phyloP scores from a whole-genome alignment of 2,797 vertebrate genomes.

The Myripristis jacobus region DNA sequence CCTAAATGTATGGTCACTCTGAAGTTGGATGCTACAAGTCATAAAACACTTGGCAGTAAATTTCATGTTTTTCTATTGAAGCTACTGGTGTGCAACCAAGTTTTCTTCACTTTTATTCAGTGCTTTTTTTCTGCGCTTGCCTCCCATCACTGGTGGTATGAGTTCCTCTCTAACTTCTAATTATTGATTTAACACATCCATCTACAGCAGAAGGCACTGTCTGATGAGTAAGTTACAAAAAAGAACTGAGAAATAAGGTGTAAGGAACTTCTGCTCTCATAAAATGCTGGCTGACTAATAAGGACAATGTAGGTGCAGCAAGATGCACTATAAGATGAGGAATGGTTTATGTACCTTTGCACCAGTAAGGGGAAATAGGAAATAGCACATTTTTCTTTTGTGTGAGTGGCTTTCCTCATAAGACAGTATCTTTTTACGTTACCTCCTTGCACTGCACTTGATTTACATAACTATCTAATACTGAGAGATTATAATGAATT shows the following conservation, averaged over 20 bases:
- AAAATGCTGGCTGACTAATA: conserved; percentile 30
- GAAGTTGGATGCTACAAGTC: not conserved
- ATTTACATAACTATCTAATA: conserved; percentile 80
- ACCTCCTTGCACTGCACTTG: conserved; percentile 61
- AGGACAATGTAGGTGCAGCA: conserved; percentile 54
- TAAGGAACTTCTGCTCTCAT: not conserved
- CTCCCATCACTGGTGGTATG: not conserved
- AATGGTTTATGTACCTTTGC: conserved; percentile 46
- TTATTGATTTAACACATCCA: not conserved
- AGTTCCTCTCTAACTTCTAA: not conserved
- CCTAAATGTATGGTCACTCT: conserved; percentile 19
- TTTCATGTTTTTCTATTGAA: not conserved
- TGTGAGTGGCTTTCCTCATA: conserved; percentile 25
- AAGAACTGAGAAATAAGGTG: not conserved
- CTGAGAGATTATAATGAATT: conserved; percentile 70
- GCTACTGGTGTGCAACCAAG: not conserved
- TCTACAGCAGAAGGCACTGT: not conserved
- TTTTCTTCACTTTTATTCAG: not conserved
- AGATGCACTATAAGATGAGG: conserved; percentile 44
- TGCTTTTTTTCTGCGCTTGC: not conserved
- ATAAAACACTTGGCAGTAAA: no score
- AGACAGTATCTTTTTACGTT: conserved; percentile 60
- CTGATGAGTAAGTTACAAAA: conserved; percentile 1
- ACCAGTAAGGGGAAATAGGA: conserved; percentile 26
- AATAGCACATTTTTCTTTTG: conserved; percentile 58